Percentiles rank a stretch among this genome's conserved stretches.
Conservation (phyloP, 2,113 vertebrate genomes). For the Semnornis frantzii region DNA sequence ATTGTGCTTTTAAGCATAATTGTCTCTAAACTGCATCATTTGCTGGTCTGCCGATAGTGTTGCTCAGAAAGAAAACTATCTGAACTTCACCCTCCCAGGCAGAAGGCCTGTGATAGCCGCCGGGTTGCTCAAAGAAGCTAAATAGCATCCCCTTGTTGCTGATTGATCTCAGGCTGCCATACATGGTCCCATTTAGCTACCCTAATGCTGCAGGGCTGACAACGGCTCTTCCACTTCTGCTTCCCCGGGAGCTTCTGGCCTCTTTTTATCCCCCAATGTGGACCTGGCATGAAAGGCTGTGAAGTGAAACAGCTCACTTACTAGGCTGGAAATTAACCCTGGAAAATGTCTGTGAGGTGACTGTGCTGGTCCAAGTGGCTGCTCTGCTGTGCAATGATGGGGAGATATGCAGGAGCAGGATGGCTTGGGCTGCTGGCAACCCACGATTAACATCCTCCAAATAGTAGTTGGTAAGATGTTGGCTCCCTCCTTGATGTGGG, state of each 20-base stretch:
- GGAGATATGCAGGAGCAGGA: neutral
- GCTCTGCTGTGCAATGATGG: neutral
- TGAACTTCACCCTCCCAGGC: neutral
- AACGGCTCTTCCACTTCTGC: neutral
- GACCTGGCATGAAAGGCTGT: neutral
- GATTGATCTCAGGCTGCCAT: neutral
- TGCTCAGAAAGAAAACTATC: neutral
- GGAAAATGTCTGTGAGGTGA: neutral
- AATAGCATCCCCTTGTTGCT: neutral
- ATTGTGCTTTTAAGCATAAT: constrained; percentile 18
- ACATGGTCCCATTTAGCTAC: neutral
- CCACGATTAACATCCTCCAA: neutral
- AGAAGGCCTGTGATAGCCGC: neutral
- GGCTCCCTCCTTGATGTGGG: neutral
- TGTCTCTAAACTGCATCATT: neutral
- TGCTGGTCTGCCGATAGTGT: neutral
- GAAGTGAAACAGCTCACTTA: neutral
- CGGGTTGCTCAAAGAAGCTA: neutral
- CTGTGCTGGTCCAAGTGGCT: neutral
- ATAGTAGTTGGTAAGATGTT: neutral
- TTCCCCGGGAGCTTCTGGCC: neutral
- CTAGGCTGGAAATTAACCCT: neutral
- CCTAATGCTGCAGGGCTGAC: neutral
- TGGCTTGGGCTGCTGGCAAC: neutral
- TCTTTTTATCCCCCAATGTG: rapidly evolving